Conservation (phyloP, 2,113 vertebrate genomes). For the Melanocharis versteri region DNA sequence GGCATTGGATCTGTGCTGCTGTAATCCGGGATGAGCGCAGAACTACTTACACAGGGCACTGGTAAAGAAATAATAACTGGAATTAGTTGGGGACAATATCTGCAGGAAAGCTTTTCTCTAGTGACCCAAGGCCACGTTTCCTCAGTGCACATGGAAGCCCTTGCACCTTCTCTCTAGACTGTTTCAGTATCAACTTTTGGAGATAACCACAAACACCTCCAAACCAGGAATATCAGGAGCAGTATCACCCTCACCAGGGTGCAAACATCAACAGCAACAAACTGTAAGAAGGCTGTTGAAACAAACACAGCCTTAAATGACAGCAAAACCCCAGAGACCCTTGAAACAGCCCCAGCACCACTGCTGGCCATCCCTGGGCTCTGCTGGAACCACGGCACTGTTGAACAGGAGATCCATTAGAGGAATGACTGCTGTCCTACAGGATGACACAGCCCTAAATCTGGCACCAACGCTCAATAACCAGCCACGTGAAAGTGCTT, state of each 20-base stretch:
- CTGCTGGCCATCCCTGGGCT: background rate
- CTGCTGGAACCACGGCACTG: background rate
- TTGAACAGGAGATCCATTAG: background rate
- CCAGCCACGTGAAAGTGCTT: background rate
- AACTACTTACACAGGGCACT: background rate
- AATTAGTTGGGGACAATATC: background rate
- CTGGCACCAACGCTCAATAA: background rate
- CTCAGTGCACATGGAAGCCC: fast-evolving
- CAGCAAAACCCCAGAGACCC: background rate
- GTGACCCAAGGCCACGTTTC: background rate
- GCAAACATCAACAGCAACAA: background rate
- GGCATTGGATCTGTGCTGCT: background rate
- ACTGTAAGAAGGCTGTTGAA: background rate
- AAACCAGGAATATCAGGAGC: background rate
- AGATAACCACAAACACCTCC: background rate
- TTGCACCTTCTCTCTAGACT: background rate
- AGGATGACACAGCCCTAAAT: background rate
- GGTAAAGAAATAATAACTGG: background rate
- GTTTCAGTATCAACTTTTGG: background rate
- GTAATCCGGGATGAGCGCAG: background rate
- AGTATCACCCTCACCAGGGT: background rate
- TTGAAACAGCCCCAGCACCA: background rate
- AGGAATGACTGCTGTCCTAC: background rate
- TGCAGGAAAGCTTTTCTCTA: background rate
- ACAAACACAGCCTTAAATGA: background rate